phyloP scores from a whole-genome alignment of 2,888 invertebrate species.

The Ecliptopera silaceata region DNA sequence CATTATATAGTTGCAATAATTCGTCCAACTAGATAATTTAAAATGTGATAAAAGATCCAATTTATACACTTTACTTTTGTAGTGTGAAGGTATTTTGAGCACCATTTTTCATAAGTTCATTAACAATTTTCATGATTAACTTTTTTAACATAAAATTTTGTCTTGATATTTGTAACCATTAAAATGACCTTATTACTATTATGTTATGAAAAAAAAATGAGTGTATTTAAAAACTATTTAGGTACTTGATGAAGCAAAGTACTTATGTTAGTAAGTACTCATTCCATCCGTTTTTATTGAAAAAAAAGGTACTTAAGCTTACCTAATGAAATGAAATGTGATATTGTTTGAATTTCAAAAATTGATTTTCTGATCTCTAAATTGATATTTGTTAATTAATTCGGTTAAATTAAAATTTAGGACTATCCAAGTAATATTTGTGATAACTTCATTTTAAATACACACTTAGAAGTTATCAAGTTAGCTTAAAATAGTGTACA shows the following conservation, averaged over 20 bases:
- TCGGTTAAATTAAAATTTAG: conserved; percentile 23
- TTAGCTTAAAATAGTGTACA: too few relatives aligned
- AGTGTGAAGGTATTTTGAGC: not conserved
- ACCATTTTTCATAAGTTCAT: not conserved
- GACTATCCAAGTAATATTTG: too few relatives aligned
- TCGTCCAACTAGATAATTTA: too few relatives aligned
- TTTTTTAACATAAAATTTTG: too few relatives aligned
- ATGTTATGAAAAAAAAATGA: too few relatives aligned
- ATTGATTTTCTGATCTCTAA: conserved; percentile 33
- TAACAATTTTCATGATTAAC: not conserved
- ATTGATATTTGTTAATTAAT: conserved; percentile 25
- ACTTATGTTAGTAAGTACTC: conserved; percentile 9
- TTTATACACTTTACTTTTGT: too few relatives aligned
- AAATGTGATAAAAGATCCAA: too few relatives aligned
- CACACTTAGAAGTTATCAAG: not conserved
- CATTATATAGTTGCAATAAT: too few relatives aligned
- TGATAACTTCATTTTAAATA: not conserved
- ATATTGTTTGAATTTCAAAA: conserved; percentile 35
- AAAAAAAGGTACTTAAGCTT: conserved; percentile 14
- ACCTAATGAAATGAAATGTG: conserved; percentile 30
- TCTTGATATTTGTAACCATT: too few relatives aligned
- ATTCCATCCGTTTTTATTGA: conserved; percentile 27
- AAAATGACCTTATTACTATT: too few relatives aligned
- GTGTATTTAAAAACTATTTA: too few relatives aligned
- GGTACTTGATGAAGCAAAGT: not conserved